These are phyloP conservation scores for Mesoclemmys tuberculata DNA, from an alignment of 2,113 vertebrate species.

Conservation along the genomic window DNA sequence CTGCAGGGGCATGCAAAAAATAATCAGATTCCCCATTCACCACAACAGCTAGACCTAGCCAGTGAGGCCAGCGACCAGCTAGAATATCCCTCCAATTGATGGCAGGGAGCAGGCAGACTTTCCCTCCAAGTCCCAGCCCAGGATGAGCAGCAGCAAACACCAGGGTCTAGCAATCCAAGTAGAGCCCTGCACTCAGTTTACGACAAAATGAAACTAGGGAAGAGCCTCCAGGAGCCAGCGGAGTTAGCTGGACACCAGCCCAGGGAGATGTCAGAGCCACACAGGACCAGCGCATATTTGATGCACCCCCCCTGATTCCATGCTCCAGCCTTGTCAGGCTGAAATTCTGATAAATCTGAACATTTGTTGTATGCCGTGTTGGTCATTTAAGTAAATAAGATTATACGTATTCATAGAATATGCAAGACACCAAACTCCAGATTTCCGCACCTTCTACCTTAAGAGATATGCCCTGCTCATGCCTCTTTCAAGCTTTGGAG, in stretches of 20 bases:
- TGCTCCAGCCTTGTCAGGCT: background rate
- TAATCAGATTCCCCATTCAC: background rate
- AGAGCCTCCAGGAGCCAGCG: background rate
- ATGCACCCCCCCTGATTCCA: accelerated
- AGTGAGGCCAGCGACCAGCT: accelerated
- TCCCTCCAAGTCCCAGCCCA: accelerated
- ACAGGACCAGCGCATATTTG: background rate
- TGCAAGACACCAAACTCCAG: accelerated
- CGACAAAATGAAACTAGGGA: background rate
- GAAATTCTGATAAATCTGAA: background rate
- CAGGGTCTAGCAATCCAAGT: accelerated
- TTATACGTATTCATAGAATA: background rate
- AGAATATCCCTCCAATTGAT: background rate
- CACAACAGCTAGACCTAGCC: background rate
- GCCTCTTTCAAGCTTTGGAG: background rate
- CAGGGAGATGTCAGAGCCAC: background rate
- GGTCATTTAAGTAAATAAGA: background rate
- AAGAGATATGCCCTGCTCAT: background rate
- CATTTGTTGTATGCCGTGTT: background rate
- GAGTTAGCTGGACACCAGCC: background rate
- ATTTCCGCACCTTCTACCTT: background rate
- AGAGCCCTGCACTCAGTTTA: background rate
- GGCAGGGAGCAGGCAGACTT: background rate
- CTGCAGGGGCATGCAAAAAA: accelerated
- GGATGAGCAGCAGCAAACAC: accelerated